A percentile compares a stretch with the other conserved stretches of the same genome.
Conservation (phyloP, 2,113 vertebrate species). For the Telmatochromis brachygnathus region DNA sequence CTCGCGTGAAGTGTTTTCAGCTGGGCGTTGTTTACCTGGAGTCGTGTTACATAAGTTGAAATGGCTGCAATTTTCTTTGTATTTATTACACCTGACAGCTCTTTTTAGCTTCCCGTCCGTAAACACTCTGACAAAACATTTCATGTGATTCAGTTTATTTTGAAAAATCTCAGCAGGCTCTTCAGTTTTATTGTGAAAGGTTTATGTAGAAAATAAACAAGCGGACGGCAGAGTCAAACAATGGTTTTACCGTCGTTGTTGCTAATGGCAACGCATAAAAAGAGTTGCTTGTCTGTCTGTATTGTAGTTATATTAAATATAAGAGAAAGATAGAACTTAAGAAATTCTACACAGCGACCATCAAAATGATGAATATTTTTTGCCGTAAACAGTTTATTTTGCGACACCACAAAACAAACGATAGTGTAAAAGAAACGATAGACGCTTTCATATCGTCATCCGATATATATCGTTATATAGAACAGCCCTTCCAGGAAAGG, state of each 20-base stretch:
- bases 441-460: rapidly evolving
- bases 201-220: neutral
- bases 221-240: rapidly evolving
- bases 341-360: neutral
- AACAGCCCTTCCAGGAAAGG: neutral
- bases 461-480: rapidly evolving
- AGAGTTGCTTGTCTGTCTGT: neutral
- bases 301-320: neutral
- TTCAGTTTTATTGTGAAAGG: neutral
- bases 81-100: neutral
- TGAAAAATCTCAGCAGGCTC: rapidly evolving
- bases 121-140: rapidly evolving
- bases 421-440: rapidly evolving
- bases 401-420: neutral
- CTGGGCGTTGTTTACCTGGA: rapidly evolving
- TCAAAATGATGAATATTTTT: rapidly evolving
- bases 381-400: neutral
- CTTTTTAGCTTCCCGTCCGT: rapidly evolving
- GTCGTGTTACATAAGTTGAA: rapidly evolving
- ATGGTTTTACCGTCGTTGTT: neutral
- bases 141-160: neutral
- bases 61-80: neutral
- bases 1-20: rapidly evolving
- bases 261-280: neutral
- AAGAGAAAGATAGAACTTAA: neutral